These are phyloP conservation scores for Serinus canaria DNA, from an alignment of 2,113 vertebrate species.

Conservation along the genomic window DNA sequence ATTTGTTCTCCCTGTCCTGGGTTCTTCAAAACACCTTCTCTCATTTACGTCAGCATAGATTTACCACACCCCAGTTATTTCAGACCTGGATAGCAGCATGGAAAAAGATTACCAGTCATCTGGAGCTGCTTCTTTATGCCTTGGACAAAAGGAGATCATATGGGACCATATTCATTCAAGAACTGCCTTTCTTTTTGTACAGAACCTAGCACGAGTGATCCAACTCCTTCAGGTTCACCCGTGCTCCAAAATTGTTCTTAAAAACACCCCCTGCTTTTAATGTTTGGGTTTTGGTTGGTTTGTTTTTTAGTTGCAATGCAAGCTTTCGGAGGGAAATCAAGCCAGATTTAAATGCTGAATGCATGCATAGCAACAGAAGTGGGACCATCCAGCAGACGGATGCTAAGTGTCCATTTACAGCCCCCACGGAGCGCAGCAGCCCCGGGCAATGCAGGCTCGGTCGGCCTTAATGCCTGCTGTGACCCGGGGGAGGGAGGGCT, in stretches of 20 bases:
- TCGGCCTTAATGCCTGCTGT: not conserved
- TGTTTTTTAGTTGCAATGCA: not conserved
- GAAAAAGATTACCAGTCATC: constrained; percentile 40
- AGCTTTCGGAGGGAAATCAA: constrained; percentile 27
- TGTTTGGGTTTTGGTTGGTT: not conserved
- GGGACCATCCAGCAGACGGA: not conserved
- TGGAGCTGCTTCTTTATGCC: not conserved
- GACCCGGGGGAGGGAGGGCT: not conserved
- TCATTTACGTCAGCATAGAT: constrained; percentile 41
- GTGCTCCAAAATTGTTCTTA: not conserved
- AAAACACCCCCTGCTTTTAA: not conserved
- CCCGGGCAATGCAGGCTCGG: not conserved
- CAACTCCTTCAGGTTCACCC: not conserved
- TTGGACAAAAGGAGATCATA: not conserved
- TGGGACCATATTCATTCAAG: not conserved
- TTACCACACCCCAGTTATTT: constrained; percentile 54
- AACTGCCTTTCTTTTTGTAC: not conserved
- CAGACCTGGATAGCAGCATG: constrained; percentile 41
- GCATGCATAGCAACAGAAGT: not conserved
- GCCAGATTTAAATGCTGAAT: not conserved
- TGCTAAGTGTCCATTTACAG: constrained; percentile 36
- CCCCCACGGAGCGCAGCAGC: not conserved
- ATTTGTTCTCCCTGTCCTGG: constrained; percentile 14
- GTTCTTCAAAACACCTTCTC: constrained; percentile 52
- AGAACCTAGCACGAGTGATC: not conserved